Percentiles rank a stretch among this genome's conserved stretches.
Conservation (phyloP, 2,888 invertebrate species). For the Cecidostiba fungosa region DNA sequence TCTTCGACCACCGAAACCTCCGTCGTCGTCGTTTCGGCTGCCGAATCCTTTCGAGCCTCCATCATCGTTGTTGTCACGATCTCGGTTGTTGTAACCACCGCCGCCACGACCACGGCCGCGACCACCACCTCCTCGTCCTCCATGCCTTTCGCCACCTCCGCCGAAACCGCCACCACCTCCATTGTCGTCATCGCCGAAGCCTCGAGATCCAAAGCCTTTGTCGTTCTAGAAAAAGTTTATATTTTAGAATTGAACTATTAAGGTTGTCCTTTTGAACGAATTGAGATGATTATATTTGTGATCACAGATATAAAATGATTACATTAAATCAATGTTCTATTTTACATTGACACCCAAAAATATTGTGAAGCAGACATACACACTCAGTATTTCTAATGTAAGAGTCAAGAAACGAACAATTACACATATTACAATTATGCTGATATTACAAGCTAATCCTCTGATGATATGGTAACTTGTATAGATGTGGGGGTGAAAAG, state of each 20-base stretch:
- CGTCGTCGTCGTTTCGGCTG: not conserved
- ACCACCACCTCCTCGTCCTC: not conserved
- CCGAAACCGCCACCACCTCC: conserved; percentile 3
- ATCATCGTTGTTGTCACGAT: conserved; percentile 52
- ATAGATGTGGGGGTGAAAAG: not conserved
- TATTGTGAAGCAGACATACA: not conserved
- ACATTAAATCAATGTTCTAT: not conserved
- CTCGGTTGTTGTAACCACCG: not conserved
- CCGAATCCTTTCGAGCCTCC: conserved; percentile 50
- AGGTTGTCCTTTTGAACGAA: not conserved
- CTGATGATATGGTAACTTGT: not conserved
- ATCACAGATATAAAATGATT: not conserved
- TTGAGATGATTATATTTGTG: not conserved
- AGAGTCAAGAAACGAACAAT: not conserved
- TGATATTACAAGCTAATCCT: not conserved
- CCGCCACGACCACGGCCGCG: not conserved
- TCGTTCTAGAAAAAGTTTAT: not conserved
- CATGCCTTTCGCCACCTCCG: not conserved
- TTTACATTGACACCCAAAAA: not conserved
- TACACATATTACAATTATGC: not conserved
- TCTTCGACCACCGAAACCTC: conserved; percentile 49
- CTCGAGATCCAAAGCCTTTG: conserved; percentile 60
- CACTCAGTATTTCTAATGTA: not conserved
- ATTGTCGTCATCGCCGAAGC: conserved; percentile 22
- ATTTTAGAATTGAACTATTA: not conserved